These are phyloP conservation scores for Lacerta bilineata DNA, from an alignment of 2,797 vertebrate species.

Conservation along the genomic window DNA sequence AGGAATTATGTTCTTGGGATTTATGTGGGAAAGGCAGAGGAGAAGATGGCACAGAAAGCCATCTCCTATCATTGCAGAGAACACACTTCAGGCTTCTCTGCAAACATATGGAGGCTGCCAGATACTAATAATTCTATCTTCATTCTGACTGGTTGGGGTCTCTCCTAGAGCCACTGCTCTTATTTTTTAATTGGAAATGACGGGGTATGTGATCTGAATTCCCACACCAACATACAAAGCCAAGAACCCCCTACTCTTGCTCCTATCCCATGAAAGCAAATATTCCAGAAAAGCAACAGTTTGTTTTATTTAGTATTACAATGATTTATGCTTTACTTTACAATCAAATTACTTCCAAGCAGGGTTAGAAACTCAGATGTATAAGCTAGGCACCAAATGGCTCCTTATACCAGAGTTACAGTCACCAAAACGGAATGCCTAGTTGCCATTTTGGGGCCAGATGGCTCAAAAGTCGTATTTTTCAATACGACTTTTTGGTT, in stretches of 20 bases:
- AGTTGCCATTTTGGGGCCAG: no score
- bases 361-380: neutral
- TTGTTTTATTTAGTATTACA: neutral
- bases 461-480: no score
- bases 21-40: neutral
- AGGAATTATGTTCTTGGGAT: neutral
- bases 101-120: neutral
- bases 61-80: neutral
- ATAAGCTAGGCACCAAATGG: no score
- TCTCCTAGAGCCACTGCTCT: neutral
- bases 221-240: neutral
- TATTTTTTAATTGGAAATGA: neutral
- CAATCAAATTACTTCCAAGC: neutral
- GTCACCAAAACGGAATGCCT: no score
- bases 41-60: no score
- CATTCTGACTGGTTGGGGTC: neutral
- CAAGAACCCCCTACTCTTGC: neutral
- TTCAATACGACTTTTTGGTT: no score
- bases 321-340: neutral
- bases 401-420: no score
- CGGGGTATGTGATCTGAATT: neutral
- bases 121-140: neutral
- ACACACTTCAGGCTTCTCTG: neutral
- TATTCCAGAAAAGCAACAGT: neutral
- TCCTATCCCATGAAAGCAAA: neutral